Evolutionary conservation across 2,113 vertebrate genomes (phyloP).

Genomic region (Mastomys natalensis): DNA sequence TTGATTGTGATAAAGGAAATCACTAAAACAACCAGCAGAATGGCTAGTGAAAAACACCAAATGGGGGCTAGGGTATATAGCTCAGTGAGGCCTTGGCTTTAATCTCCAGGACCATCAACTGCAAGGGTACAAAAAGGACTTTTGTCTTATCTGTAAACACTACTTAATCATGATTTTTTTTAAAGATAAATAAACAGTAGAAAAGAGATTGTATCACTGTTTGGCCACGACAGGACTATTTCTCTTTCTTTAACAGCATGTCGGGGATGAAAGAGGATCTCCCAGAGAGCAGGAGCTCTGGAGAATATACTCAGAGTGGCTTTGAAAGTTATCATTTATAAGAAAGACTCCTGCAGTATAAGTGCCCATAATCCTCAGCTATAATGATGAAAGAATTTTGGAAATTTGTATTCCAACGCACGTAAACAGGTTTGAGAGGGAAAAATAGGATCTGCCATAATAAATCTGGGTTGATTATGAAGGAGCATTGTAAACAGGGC

Average conservation of each 20-base stretch:
- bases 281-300: not conserved
- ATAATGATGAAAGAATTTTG: not conserved
- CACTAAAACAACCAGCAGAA: not conserved
- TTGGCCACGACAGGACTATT: constrained; percentile 33
- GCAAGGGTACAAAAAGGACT: not conserved
- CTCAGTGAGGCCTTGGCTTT: not conserved
- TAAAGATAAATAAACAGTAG: constrained; percentile 6
- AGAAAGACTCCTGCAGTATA: constrained; percentile 20
- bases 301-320: not conserved
- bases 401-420: not conserved
- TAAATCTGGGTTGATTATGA: not conserved
- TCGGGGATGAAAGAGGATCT: constrained; percentile 39
- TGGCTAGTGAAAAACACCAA: not conserved
- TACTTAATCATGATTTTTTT: not conserved
- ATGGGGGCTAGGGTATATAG: not conserved
- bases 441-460: not conserved
- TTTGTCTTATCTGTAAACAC: constrained; percentile 26
- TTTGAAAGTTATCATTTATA: constrained; percentile 34
- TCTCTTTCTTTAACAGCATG: constrained; percentile 41
- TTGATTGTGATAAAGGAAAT: not conserved
- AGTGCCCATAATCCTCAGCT: not conserved
- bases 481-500: not conserved
- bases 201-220: not conserved
- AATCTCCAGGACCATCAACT: not conserved
- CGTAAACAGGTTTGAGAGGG: not conserved